phyloP scores from a whole-genome alignment of 2,113 vertebrate genomes.

The Neogobius melanostomus region DNA sequence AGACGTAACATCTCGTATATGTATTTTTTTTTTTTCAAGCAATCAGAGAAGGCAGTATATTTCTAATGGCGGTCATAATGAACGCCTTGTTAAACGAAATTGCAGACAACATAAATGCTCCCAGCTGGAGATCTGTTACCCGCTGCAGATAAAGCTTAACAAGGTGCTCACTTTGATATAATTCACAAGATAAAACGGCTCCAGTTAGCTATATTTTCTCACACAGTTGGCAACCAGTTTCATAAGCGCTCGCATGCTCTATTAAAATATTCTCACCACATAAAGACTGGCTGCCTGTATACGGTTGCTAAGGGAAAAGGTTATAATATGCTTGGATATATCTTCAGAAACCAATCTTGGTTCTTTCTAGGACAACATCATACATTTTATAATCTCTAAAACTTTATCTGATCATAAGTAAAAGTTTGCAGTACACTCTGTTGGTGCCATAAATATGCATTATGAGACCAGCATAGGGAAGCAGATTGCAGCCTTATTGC shows the following conservation, averaged over 20 bases:
- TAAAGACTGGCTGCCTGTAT: neutral
- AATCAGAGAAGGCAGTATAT: constrained; percentile 1
- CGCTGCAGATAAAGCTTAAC: constrained; percentile 1
- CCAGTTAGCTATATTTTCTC: neutral
- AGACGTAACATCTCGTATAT: neutral
- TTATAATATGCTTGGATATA: neutral
- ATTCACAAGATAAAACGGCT: neutral
- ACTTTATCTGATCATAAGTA: too few species aligned
- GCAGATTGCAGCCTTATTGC: too few species aligned
- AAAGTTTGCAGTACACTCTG: too few species aligned
- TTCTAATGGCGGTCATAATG: constrained; percentile 11
- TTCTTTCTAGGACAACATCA: too few species aligned
- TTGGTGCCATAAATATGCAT: too few species aligned
- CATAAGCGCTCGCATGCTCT: constrained; percentile 1
- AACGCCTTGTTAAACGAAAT: constrained; percentile 6
- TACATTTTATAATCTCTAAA: too few species aligned
- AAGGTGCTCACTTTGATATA: neutral
- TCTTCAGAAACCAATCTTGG: too few species aligned
- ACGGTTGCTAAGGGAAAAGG: neutral
- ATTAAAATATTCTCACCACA: neutral
- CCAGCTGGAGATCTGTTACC: neutral
- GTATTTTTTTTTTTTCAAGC: neutral
- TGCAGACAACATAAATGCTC: neutral
- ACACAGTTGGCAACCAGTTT: constrained; percentile 3
- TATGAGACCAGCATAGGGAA: too few species aligned